Evolutionary conservation across 2,797 vertebrate genomes (phyloP), one percentile per base, ranked within the genome.

Genomic region (Pelodytes ibericus): DNA sequence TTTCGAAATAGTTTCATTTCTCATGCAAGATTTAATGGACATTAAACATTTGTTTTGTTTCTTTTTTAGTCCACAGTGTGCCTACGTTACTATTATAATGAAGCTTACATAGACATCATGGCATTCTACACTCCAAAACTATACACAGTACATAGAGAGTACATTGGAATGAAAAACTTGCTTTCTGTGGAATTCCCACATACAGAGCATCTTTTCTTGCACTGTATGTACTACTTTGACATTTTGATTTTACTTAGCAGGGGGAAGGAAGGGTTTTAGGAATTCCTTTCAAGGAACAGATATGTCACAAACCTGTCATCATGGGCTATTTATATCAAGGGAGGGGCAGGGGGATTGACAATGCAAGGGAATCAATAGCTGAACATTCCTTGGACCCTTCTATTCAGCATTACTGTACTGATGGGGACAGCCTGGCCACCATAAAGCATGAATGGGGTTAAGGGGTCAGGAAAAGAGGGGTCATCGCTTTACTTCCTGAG

Each of bases 261-360:
- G 30, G n/a, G 51, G 5, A 62, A 67, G 31, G 26, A 53, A 65
- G 30, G 30, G 18, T 44, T 74, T 49, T 20, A 25, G 26, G 47
- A 69, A 29, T 71, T 57, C 36, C 69, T 59, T 72, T 74, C 58
- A 68, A 64, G 53, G 18, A 39, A 6, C 22, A 63, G 39, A 65
- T 53, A 71, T 75, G 67, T 65, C 59, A 69, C 58, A 67, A 64
- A 75, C 31, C 69, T 80, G 63, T 56, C 63, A 67, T 39, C 53
- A 11, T 22, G 39, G 60, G 63, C 49, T 71, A 74, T 80, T 79
- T 81, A 74, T 67, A 71, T 57, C 44, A 74, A 77, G 59, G 22
- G 29, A 81, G 71, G 79, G 33, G 64, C 65, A 71, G 80, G 60
- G 7, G 13, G 41, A 9, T 44, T 10, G n/a, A 71, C 79, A 63